Evolutionary conservation across 2,113 vertebrate species (phyloP), one percentile per base, ranked within the genome.

Genomic region (Apaloderma vittatum): DNA sequence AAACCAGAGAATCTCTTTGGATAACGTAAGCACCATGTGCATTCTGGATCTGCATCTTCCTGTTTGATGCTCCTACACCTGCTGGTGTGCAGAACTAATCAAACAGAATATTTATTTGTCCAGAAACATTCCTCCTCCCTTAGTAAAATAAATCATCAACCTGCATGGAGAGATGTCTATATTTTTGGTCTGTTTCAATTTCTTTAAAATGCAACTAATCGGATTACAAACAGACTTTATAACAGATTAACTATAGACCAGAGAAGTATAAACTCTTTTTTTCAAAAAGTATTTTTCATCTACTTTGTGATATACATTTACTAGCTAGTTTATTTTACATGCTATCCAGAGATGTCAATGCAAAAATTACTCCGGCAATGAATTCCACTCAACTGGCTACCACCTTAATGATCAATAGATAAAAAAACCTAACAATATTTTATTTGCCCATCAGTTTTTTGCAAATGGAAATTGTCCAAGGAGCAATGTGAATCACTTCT

Each of bases 1-100:
- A 92, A 80, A 76, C 37, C 73, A 95, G 51, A 86, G 27, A 37
- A 80, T 73, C 34, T 92, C 77, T 74, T 77, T 74, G 82, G 62
- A 59, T 30, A 86, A 73, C 4, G 1, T 13, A 67, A 63, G 27
- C 6, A 1, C 11, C 54, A 45, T 0, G 1, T 21, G 32, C 1
- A 2, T n/a, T 94, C 71, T n/a, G 67, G 51, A 68, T 62, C 57
- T 67, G 52, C 48, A 74, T 16, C n/a, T 24, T 36, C 54, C 32
- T 17, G 20, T 72, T 34, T 58, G 51, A 63, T 46, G 23, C 9
- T 68, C 27, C 36, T 49, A 37, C 13, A 74, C 26, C 49, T 82
- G 73, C 84, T 63, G 77, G 37, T 21, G 34, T 0, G 6, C 57
- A 67, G 30, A 87, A 57, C 45, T 52, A 37, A 29, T 74, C 36